Conservation (phyloP, 2,797 vertebrate species). For the Dendrocincla tyrannina region DNA sequence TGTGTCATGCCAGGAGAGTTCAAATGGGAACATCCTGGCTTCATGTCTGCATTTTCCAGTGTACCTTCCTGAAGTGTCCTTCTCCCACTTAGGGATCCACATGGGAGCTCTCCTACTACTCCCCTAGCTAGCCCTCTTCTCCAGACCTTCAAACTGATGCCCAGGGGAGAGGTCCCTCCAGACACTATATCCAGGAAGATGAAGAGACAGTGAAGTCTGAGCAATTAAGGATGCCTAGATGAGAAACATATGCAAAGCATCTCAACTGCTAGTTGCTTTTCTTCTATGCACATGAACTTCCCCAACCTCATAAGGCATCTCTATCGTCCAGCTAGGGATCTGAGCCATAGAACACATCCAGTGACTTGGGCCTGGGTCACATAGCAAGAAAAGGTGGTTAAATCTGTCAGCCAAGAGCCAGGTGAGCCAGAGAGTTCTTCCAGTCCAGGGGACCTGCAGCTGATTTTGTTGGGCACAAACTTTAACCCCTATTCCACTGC, state of each 20-base stretch:
- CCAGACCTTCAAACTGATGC: not conserved
- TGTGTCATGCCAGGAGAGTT: accelerated
- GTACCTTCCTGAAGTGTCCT: not conserved
- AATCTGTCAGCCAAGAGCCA: not conserved
- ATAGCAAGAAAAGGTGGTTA: not conserved
- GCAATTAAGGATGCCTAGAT: not conserved
- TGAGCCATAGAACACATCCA: not conserved
- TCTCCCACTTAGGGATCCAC: not conserved
- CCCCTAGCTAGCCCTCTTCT: not conserved
- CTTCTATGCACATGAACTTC: not conserved
- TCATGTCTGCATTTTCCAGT: not conserved
- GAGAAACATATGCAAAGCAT: not conserved
- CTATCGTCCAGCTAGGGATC: not conserved
- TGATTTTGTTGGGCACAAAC: not conserved
- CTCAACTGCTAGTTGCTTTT: not conserved
- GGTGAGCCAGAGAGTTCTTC: not conserved
- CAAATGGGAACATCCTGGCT: not conserved
- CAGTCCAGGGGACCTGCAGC: not conserved
- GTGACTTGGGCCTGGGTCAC: not conserved
- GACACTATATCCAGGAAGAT: not conserved
- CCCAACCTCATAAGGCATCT: not conserved
- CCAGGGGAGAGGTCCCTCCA: not conserved
- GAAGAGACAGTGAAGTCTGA: not conserved
- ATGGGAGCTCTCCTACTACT: accelerated
- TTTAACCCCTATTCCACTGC: not conserved